A percentile compares a stretch with the other conserved stretches of the same genome.
phyloP scores from a whole-genome alignment of 92 coral and sea anemone genomes.

The Bergia sp. region DNA sequence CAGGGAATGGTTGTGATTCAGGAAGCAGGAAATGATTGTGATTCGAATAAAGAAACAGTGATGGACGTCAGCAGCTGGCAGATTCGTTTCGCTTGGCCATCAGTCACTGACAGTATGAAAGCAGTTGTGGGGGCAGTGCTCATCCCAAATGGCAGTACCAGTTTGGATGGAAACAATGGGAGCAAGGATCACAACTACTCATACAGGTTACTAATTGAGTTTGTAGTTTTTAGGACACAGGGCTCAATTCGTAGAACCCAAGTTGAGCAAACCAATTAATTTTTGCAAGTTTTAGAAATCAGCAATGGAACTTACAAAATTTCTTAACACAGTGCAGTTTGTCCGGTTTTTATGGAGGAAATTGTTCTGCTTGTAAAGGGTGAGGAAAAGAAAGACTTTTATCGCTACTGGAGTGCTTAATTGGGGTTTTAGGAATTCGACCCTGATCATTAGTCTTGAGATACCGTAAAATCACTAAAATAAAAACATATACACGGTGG shows the following conservation, averaged over 20 bases:
- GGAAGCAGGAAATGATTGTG: background rate
- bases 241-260: background rate
- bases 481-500: background rate
- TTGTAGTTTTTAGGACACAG: background rate
- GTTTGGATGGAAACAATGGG: background rate
- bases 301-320: background rate
- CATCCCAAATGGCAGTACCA: background rate
- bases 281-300: background rate
- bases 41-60: background rate
- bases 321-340: background rate
- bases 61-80: background rate
- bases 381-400: too few relatives aligned
- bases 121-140: too few relatives aligned
- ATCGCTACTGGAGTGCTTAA: background rate
- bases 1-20: background rate
- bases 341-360: too few relatives aligned
- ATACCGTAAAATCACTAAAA: too few relatives aligned
- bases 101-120: background rate
- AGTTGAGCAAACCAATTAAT: background rate
- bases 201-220: background rate
- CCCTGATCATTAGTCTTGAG: background rate
- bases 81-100: background rate
- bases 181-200: background rate
- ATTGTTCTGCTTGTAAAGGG: background rate
- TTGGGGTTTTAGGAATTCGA: background rate